phyloP scores from a whole-genome alignment of 2,888 invertebrate genomes.

The Acanthosepion esculentum region DNA sequence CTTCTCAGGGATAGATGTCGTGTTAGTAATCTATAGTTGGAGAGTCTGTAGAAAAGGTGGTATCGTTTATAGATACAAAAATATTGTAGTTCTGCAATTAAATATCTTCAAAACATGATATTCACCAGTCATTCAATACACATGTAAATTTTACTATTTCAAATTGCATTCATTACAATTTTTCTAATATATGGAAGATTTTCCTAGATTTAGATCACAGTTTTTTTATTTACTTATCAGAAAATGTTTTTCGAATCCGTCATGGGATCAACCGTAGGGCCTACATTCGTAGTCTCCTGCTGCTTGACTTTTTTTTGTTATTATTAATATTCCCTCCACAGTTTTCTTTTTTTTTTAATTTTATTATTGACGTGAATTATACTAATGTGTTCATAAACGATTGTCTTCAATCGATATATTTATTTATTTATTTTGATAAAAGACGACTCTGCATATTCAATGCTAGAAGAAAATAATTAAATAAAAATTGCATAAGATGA shows the following conservation, averaged over 20 bases:
- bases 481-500: too few relatives aligned
- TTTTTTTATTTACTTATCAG: background rate
- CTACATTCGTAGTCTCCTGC: background rate
- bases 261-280: background rate
- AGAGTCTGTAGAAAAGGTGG: too few relatives aligned
- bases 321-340: conserved; percentile 15
- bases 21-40: too few relatives aligned
- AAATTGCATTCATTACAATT: background rate
- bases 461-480: too few relatives aligned
- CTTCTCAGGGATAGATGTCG: too few relatives aligned
- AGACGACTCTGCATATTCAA: too few relatives aligned
- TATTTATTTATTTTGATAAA: too few relatives aligned
- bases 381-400: background rate
- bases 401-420: background rate
- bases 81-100: too few relatives aligned
- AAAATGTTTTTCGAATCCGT: too few relatives aligned
- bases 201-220: background rate
- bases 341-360: background rate
- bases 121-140: too few relatives aligned
- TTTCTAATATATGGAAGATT: background rate
- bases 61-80: too few relatives aligned
- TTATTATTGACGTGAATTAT: background rate
- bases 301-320: background rate
- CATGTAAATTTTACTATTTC: background rate
- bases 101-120: too few relatives aligned